Base-by-base conservation (phyloP, 2,888 invertebrate species). In the Erebia ligea region DNA sequence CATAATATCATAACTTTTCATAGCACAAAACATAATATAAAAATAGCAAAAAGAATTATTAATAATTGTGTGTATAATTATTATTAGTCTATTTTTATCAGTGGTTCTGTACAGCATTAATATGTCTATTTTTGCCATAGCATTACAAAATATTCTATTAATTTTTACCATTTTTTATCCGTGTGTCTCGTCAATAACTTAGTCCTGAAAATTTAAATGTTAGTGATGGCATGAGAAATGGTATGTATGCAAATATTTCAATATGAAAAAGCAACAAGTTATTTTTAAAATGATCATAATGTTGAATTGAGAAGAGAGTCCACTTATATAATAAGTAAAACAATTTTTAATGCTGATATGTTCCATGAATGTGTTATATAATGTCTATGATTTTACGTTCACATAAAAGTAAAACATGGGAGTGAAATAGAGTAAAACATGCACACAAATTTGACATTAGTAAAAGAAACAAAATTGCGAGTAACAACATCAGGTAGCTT, bases 121-220 rank as follows among this genome's bases (percentile, higher is more conserved):
- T 86, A 86, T 84, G 83, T 72, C 83, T 85, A 83, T 81, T 78
- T 83, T 80, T 83, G 84, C 86, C 86, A 86, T 86, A 88, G 88
- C 87, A 84, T 84, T 84, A 82, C 81, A 82, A 76, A 82, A 78
- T 75, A 79, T 74, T 70, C 62, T 81, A 79, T 83, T 82, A 81
- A 76, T 81, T 80, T 86, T 97, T 97, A 97, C 97, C 97, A 97
- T 96, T 96, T 95, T 86, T 96, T 95, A 94, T 96, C 96, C 95
- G 95, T 96, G 95, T 96, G 96, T 94, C 96, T 96, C 92, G 96
- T 96, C 95, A 97, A 96, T 92, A 96, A 95, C 95, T 97, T 97
- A 94, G 97, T 97, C 96, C 97, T 97, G 97, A 92, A 97, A 67
- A 96, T 94, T 92, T 87, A 93, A 93, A 84, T 88, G 91, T 91